phyloP scores from a whole-genome alignment of 2,113 vertebrate species.

The Oxyura jamaicensis region DNA sequence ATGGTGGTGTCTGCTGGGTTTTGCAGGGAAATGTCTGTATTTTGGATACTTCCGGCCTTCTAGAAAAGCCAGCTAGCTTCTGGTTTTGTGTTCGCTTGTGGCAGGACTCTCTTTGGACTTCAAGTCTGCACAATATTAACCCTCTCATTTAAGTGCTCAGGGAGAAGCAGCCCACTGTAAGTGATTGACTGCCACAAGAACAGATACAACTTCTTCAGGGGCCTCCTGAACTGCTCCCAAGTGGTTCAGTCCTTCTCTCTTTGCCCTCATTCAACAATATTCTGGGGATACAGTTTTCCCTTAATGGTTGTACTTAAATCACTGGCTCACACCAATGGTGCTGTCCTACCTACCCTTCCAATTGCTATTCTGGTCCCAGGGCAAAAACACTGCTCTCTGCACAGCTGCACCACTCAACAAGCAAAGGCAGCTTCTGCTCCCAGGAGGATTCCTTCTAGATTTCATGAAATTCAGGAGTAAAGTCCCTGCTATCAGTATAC shows the following conservation, averaged over 20 bases:
- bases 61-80: not conserved
- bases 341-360: not conserved
- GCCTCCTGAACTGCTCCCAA: fast-evolving
- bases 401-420: fast-evolving
- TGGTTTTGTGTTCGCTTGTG: not conserved
- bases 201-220: not conserved
- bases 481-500: not conserved
- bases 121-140: not conserved
- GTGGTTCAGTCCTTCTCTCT: not conserved
- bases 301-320: fast-evolving
- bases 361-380: not conserved
- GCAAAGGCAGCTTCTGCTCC: not conserved
- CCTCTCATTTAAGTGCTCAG: fast-evolving
- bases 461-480: not conserved
- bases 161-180: not conserved
- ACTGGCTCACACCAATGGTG: fast-evolving
- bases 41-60: not conserved
- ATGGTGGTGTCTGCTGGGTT: not conserved
- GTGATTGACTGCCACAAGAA: not conserved
- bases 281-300: not conserved
- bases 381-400: not conserved
- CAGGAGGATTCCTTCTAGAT: not conserved
- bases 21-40: not conserved
- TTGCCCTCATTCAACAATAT: too few relatives aligned
- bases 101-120: not conserved